These are phyloP conservation scores for Propsilocerus akamusi DNA, from an alignment of 1,140 invertebrate species.

Conservation along the genomic window DNA sequence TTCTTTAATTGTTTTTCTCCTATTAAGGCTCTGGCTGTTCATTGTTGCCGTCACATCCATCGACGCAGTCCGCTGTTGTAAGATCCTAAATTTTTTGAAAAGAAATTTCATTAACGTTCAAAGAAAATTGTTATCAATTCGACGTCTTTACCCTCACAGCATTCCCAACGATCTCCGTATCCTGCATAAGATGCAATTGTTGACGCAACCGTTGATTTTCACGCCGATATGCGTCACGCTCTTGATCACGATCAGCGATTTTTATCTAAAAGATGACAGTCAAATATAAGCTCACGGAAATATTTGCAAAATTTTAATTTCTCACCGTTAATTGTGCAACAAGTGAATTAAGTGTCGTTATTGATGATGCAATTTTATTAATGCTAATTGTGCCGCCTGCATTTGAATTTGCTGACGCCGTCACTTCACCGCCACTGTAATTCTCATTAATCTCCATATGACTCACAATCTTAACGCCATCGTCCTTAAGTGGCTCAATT, in stretches of 20 bases:
- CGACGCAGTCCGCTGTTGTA: neutral
- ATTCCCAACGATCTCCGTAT: constrained; percentile 6
- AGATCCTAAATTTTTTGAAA: neutral
- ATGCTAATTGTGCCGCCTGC: neutral
- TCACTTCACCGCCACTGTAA: neutral
- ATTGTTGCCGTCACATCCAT: neutral
- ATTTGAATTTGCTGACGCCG: neutral
- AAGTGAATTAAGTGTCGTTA: neutral
- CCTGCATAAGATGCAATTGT: constrained; percentile 37
- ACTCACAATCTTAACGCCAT: neutral
- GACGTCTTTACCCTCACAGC: neutral
- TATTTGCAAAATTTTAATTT: neutral
- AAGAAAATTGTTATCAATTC: no score
- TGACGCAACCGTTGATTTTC: constrained; percentile 44
- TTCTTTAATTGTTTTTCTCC: no score
- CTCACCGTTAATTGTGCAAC: neutral
- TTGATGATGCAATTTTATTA: neutral
- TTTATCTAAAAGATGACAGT: neutral
- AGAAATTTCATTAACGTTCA: no score
- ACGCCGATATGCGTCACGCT: constrained; percentile 39
- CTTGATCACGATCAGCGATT: constrained; percentile 36
- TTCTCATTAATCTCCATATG: neutral
- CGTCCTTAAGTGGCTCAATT: neutral
- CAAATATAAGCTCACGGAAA: neutral
- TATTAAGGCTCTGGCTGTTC: neutral